A percentile compares a stretch with the other conserved stretches of the same genome.
Evolutionary conservation across 1,140 invertebrate genomes (phyloP).

Genomic region (Brachionus sp.): DNA sequence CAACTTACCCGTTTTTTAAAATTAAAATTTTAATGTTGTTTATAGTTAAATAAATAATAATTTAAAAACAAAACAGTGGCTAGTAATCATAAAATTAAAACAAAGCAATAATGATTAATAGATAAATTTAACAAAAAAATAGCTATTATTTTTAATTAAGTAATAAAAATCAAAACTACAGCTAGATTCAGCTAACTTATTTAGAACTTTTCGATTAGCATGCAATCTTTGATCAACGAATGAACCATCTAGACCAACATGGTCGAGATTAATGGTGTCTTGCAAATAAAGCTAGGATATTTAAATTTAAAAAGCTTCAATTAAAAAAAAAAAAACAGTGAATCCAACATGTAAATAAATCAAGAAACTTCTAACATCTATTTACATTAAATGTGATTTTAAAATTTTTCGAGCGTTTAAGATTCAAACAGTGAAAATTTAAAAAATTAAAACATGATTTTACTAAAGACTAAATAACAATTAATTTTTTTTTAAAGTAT

Average conservation of each 20-base stretch:
- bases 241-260: neutral
- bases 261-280: neutral
- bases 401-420: neutral
- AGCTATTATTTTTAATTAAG: conserved; percentile 1
- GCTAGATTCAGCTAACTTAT: conserved; percentile 21
- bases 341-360: neutral
- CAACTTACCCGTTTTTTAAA: neutral
- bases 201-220: neutral
- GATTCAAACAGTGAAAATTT: neutral
- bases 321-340: neutral
- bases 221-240: neutral
- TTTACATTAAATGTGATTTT: neutral
- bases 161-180: conserved; percentile 20
- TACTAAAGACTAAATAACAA: neutral
- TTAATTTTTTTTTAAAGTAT: neutral
- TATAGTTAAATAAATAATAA: neutral
- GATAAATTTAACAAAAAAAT: conserved; percentile 27
- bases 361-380: neutral
- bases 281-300: neutral
- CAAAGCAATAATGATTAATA: neutral
- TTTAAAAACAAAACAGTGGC: neutral
- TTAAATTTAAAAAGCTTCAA: neutral
- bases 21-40: neutral
- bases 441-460: neutral
- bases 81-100: conserved; percentile 16